These are phyloP conservation scores for Ladona fulva DNA, from an alignment of 1,140 invertebrate species.

Conservation along the genomic window DNA sequence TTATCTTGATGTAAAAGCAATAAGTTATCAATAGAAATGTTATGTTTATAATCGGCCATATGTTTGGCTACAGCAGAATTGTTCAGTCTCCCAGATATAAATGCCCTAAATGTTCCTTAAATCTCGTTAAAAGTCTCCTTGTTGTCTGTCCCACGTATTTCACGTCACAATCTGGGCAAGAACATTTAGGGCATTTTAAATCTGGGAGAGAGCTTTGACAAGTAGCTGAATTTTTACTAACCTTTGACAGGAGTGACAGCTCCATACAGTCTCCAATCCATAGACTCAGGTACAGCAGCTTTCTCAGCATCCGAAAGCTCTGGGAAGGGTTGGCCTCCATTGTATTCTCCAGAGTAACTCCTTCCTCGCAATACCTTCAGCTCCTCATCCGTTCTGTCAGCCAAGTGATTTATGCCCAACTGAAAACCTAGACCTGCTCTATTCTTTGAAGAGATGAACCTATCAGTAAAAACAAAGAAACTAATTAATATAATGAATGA, in stretches of 20 bases:
- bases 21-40: too few species aligned
- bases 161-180: too few species aligned
- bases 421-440: conserved; percentile 63
- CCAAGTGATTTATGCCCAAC: conserved; percentile 78
- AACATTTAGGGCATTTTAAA: too few species aligned
- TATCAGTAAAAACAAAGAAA: conserved; percentile 30
- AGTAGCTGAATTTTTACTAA: conserved; percentile 33
- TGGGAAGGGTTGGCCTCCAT: conserved; percentile 70
- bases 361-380: conserved; percentile 70
- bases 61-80: too few species aligned
- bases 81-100: too few species aligned
- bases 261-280: conserved; percentile 86
- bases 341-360: conserved; percentile 49
- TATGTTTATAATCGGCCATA: too few species aligned
- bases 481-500: background rate
- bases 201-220: too few species aligned
- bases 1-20: too few species aligned
- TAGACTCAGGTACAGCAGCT: conserved; percentile 49
- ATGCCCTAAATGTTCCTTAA: too few species aligned
- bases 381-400: conserved; percentile 72
- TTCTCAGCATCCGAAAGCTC: conserved; percentile 39
- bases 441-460: conserved; percentile 79
- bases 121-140: too few species aligned
- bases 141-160: too few species aligned
- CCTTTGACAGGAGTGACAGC: conserved; percentile 92